These are phyloP conservation scores for Conus canariensis DNA, from an alignment of 2,888 invertebrate species.

Conservation along the genomic window DNA sequence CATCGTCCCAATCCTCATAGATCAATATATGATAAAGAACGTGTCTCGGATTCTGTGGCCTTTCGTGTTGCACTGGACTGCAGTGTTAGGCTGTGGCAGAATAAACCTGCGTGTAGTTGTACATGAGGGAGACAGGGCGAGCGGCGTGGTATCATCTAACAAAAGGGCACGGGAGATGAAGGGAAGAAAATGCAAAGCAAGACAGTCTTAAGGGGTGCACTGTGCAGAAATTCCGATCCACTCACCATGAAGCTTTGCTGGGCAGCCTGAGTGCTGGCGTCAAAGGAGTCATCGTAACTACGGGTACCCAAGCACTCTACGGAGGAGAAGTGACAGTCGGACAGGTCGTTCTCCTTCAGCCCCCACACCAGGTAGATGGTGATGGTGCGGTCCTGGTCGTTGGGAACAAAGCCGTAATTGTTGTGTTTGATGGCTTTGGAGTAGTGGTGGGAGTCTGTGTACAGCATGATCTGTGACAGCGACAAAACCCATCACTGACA, in stretches of 20 bases:
- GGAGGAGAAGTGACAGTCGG: constrained; percentile 68
- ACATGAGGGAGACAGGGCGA: too few relatives aligned
- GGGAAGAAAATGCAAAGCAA: too few relatives aligned
- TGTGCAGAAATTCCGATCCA: background rate
- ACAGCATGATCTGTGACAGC: constrained; percentile 62
- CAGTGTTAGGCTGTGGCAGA: too few relatives aligned
- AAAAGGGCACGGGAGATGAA: too few relatives aligned
- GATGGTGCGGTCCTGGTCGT: constrained; percentile 53
- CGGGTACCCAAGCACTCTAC: constrained; percentile 62
- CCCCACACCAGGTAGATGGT: constrained; percentile 69
- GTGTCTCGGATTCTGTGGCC: too few relatives aligned
- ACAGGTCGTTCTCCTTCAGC: constrained; percentile 64
- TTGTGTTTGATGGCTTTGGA: constrained; percentile 57
- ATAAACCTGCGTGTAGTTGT: too few relatives aligned
- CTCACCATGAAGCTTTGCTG: constrained; percentile 69
- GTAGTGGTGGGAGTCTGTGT: constrained; percentile 62
- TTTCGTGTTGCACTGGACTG: too few relatives aligned
- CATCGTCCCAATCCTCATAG: too few relatives aligned
- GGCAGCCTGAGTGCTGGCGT: constrained; percentile 64
- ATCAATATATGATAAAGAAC: too few relatives aligned
- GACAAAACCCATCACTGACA: too few relatives aligned
- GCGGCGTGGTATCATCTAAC: too few relatives aligned
- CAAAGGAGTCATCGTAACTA: constrained; percentile 66
- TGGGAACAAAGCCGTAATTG: constrained; percentile 59
- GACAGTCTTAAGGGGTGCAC: too few relatives aligned